A percentile compares a stretch with the other conserved stretches of the same genome.
Evolutionary conservation across 1,140 invertebrate species (phyloP).

Genomic region (Drosophila carrolli): DNA sequence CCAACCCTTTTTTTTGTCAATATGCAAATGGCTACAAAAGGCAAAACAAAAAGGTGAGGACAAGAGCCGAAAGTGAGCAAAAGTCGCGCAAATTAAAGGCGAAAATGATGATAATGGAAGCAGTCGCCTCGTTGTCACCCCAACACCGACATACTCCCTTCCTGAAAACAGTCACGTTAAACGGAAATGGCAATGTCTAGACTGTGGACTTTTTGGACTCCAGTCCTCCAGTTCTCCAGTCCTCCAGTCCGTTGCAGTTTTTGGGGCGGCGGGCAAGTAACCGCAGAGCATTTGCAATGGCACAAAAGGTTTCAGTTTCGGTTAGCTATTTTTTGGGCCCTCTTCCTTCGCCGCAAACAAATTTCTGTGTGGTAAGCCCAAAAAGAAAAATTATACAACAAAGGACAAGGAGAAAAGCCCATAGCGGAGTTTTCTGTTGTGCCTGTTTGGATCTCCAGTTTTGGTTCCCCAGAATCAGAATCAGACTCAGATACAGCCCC

Average conservation of each 20-base stretch:
- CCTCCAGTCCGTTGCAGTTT: slow-evolving; percentile 15
- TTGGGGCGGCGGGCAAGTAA: slow-evolving; percentile 26
- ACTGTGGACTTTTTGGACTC: slow-evolving; percentile 62
- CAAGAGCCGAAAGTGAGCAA: slow-evolving; percentile 62
- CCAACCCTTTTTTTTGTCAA: slow-evolving; percentile 34
- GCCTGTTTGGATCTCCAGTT: not conserved
- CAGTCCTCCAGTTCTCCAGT: slow-evolving; percentile 14
- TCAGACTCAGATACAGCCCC: slow-evolving; percentile 7
- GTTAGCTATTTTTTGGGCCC: slow-evolving; percentile 33
- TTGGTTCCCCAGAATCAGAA: slow-evolving; percentile 8
- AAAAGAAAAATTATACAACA: slow-evolving; percentile 14
- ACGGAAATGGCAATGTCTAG: slow-evolving; percentile 82
- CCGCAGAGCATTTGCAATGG: slow-evolving; percentile 66
- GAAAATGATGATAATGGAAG: slow-evolving; percentile 59
- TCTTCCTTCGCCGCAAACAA: slow-evolving; percentile 29
- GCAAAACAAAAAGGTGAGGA: slow-evolving; percentile 22
- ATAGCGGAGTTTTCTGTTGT: slow-evolving; percentile 6
- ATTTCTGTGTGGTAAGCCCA: slow-evolving; percentile 22
- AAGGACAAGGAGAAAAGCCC: not conserved
- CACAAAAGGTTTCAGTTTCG: slow-evolving; percentile 67
- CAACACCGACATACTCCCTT: not conserved
- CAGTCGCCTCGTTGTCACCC: slow-evolving; percentile 31
- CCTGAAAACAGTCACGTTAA: slow-evolving; percentile 71
- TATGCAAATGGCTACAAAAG: slow-evolving; percentile 57
- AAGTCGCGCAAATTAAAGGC: slow-evolving; percentile 53